A percentile compares a stretch with the other conserved stretches of the same genome.
Evolutionary conservation across 2,113 vertebrate genomes (phyloP).

Genomic region (Typhlomys cinereus): DNA sequence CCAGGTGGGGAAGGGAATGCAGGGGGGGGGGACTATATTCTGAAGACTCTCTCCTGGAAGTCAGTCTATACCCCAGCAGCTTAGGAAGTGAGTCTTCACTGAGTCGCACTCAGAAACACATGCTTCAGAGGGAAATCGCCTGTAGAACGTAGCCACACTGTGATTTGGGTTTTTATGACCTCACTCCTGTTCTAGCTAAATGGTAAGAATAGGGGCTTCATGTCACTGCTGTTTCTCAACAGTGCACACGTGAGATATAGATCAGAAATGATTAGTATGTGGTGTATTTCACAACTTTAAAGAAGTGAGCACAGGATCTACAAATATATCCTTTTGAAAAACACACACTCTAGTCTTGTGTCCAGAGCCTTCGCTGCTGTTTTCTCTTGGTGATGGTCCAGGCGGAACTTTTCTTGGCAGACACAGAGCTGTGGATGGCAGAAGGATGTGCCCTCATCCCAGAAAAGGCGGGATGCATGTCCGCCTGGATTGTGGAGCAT

Average conservation of each 20-base stretch:
- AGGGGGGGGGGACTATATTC: no score
- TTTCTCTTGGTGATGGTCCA: neutral
- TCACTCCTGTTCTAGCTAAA: neutral
- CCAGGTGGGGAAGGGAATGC: no score
- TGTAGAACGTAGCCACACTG: neutral
- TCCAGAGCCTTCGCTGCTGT: neutral
- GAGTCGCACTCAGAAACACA: neutral
- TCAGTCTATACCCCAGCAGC: neutral
- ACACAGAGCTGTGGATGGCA: fast-evolving
- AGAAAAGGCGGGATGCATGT: neutral
- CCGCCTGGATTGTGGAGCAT: neutral
- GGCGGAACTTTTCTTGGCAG: neutral
- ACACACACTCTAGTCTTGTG: neutral
- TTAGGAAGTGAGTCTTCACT: neutral
- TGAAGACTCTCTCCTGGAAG: neutral
- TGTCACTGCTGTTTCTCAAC: neutral
- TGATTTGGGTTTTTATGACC: neutral
- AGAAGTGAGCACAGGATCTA: neutral
- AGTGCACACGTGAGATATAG: neutral
- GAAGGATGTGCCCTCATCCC: neutral
- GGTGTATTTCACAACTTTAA: neutral
- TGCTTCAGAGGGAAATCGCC: neutral
- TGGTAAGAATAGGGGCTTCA: neutral
- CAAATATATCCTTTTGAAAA: neutral
- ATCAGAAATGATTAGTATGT: neutral